Conservation (phyloP, 2,797 vertebrate species). For the Chlorospingus flavigularis region DNA sequence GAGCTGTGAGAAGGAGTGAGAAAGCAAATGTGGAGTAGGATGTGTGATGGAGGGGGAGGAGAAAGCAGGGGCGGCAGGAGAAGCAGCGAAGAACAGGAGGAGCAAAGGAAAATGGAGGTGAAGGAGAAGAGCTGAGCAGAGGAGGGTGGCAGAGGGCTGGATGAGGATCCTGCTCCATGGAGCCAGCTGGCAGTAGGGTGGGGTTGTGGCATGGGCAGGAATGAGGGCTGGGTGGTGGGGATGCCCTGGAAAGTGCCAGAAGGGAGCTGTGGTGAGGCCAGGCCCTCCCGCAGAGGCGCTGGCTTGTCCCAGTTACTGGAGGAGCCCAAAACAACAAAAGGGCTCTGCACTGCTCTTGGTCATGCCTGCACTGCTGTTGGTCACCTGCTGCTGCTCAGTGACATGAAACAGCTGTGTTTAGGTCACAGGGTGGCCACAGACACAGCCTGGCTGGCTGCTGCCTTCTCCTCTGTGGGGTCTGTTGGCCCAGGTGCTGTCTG, state of each 20-base stretch:
- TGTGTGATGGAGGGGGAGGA: constrained; percentile 38
- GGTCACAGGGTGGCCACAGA: background rate
- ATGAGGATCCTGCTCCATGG: fast-evolving
- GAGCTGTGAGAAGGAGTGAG: constrained; percentile 6
- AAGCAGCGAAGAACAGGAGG: background rate
- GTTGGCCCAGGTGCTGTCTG: background rate
- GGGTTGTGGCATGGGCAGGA: fast-evolving
- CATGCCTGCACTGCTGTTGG: background rate
- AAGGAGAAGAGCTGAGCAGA: background rate
- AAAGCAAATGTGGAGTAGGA: constrained; percentile 50
- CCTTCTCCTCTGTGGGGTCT: background rate
- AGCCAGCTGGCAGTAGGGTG: background rate
- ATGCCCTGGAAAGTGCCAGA: fast-evolving
- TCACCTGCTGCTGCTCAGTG: background rate
- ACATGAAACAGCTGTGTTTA: too few relatives aligned
- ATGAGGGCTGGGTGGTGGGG: background rate
- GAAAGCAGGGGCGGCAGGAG: constrained; percentile 24
- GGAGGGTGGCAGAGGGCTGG: background rate
- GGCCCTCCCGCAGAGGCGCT: background rate
- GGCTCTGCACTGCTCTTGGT: background rate
- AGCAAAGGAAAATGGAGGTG: background rate
- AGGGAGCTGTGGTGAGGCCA: background rate
- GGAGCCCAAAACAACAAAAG: fast-evolving
- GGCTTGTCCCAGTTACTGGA: fast-evolving
- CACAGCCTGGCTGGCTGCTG: background rate